Conservation (phyloP, 2,113 vertebrate genomes). For the Thryonomys swinderianus region DNA sequence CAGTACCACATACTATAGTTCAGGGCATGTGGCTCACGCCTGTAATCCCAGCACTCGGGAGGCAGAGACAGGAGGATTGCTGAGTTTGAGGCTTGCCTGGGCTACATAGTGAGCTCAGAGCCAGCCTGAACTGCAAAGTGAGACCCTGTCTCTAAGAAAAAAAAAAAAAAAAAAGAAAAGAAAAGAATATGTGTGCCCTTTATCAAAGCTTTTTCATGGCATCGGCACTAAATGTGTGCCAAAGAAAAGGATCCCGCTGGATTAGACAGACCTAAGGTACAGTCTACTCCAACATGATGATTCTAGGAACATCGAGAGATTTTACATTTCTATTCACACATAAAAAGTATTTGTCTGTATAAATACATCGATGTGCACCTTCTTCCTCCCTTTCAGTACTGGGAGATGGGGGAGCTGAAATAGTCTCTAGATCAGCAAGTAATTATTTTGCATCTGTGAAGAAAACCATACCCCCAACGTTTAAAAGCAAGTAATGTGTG, state of each 20-base stretch:
- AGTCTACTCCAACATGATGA: background rate
- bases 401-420: background rate
- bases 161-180: too few species aligned
- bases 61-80: too few species aligned
- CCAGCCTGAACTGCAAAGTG: too few species aligned
- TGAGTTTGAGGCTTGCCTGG: too few species aligned
- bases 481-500: background rate
- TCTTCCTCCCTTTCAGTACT: background rate
- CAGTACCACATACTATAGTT: too few species aligned
- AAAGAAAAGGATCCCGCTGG: background rate
- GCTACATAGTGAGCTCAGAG: too few species aligned
- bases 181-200: background rate
- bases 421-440: background rate
- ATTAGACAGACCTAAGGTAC: background rate
- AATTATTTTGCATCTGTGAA: background rate
- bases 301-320: background rate
- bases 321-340: background rate
- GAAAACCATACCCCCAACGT: background rate
- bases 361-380: background rate
- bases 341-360: background rate
- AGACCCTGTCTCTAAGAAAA: too few species aligned
- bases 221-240: background rate
- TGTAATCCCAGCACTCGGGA: too few species aligned
- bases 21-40: too few species aligned
- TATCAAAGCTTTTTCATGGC: background rate